These are phyloP conservation scores for Poeciliopsis occidentalis DNA, from an alignment of 2,113 vertebrate genomes.

Conservation along the genomic window DNA sequence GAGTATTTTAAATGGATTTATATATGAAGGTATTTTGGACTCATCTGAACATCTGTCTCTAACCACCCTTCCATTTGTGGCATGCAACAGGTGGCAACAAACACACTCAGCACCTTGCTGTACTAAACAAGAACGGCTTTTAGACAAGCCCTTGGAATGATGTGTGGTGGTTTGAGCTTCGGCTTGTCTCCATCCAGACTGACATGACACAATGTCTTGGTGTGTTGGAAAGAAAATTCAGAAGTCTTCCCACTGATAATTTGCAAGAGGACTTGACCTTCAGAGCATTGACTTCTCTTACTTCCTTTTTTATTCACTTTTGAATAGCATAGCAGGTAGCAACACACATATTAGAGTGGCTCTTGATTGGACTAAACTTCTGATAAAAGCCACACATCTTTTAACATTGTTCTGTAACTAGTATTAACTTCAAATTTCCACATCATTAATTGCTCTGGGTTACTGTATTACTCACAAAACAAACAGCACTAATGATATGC, in stretches of 20 bases:
- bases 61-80: conserved; percentile 40
- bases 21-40: conserved; percentile 1
- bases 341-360: not conserved
- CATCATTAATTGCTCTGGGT: not conserved
- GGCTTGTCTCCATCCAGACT: conserved; percentile 34
- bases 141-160: conserved; percentile 43
- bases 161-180: conserved; percentile 43
- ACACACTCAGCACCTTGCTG: conserved; percentile 45
- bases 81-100: conserved; percentile 69
- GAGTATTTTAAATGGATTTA: not conserved
- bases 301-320: conserved; percentile 30
- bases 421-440: not conserved
- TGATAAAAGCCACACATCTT: not conserved
- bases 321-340: conserved; percentile 1
- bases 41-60: conserved; percentile 6
- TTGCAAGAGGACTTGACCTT: not conserved
- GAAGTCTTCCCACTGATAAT: not conserved
- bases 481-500: not conserved
- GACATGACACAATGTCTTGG: not conserved
- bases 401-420: not conserved
- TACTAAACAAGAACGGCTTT: conserved; percentile 56
- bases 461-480: not conserved
- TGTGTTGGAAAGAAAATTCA: not conserved
- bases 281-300: not conserved
- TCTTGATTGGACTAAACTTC: not conserved